Percentiles rank a stretch among this genome's conserved stretches.
phyloP scores from a whole-genome alignment of 2,797 vertebrate species.

The Craterocephalus amniculus region DNA sequence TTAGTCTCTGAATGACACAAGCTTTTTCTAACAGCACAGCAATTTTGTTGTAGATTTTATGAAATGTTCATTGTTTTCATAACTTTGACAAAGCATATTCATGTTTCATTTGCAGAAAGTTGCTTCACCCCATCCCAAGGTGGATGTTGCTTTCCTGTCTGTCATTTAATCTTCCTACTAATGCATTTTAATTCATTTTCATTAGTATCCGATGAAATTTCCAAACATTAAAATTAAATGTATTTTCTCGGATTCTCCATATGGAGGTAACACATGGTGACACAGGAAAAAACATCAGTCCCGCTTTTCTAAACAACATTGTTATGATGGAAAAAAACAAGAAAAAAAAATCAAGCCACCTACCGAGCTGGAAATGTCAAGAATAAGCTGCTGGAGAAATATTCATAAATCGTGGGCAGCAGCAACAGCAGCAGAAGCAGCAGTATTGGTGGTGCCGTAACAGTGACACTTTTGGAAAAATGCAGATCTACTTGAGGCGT shows the following conservation, averaged over 20 bases:
- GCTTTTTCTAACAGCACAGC: too few relatives aligned
- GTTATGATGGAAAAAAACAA: slow-evolving; percentile 37
- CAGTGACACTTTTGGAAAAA: slow-evolving; percentile 60
- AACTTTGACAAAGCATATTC: too few relatives aligned
- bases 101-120: too few relatives aligned
- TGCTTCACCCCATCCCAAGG: too few relatives aligned
- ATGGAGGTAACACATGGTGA: slow-evolving; percentile 9
- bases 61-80: too few relatives aligned
- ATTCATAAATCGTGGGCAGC: slow-evolving; percentile 46
- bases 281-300: slow-evolving; percentile 30
- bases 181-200: background rate
- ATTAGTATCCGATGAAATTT: background rate
- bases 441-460: slow-evolving; percentile 1
- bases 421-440: slow-evolving; percentile 12
- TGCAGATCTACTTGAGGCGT: slow-evolving; percentile 57
- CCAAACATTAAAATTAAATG: background rate
- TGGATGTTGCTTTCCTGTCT: too few relatives aligned
- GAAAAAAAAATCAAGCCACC: slow-evolving; percentile 47
- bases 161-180: background rate
- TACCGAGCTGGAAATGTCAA: slow-evolving; percentile 67
- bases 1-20: too few relatives aligned
- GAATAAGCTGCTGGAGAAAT: slow-evolving; percentile 48
- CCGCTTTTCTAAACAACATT: slow-evolving; percentile 31
- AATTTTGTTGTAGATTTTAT: too few relatives aligned
- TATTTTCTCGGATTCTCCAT: slow-evolving; percentile 13